Evolutionary conservation across 2,113 vertebrate species (phyloP), one percentile per base, ranked within the genome.

Genomic region (Malurus cyaneus): DNA sequence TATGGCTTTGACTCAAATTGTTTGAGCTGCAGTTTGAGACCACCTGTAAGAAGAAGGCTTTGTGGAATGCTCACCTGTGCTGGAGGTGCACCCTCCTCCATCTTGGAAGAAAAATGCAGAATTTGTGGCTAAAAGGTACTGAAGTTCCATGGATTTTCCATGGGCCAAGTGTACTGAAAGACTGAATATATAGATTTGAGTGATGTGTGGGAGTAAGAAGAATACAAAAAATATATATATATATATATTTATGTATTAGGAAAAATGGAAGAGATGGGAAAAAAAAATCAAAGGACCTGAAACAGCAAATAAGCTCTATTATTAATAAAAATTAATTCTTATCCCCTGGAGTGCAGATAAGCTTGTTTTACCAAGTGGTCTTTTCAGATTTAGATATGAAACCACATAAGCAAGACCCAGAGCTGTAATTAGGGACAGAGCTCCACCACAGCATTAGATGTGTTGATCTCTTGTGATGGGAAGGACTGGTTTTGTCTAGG

Each of bases 311-410:
- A 88, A 60, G 13, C 16, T 86, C 34, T 62, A 56, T 83, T 95
- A 93, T 86, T 89, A 93, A 92, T 83, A 93, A 66, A 91, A 95
- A 88, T 83, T 83, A 94, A 82, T 50, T 54, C n/a, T 77, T 82
- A 77, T 94, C 28, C 74, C 81, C 81, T 86, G 42, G 59, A 64
- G 93, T 80, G 71, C n/a, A 94, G 74, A 94, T 94, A 94, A 89
- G 79, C n/a, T 91, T 93, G 73, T 77, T 95, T 95, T 85, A 79
- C 59, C 88, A 91, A 70, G 78, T 14, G 44, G 19, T 80, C 71
- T 92, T 91, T 92, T 88, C 85, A 89, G 67, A 86, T 82, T 89
- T 78, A 78, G 60, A 80, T 54, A 62, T 89, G 67, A 83, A 94
- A 92, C 81, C 6, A 0, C 71, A 94, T 42, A 86, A 85, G 66